Evolutionary conservation across 2,113 vertebrate species (phyloP).

Genomic region (Saccopteryx leptura): DNA sequence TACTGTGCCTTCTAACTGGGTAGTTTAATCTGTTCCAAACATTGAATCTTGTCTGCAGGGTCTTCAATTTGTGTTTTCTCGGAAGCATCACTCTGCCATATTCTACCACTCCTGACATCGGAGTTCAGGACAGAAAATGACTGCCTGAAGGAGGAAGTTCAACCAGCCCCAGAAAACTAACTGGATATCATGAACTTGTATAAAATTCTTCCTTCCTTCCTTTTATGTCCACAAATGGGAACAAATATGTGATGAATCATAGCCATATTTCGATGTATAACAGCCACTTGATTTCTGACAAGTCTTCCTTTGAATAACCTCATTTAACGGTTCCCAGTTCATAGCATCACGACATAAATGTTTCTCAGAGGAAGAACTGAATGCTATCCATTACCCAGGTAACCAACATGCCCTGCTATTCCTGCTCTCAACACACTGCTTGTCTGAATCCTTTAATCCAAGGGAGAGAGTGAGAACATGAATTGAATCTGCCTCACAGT

Average conservation of each 20-base stretch:
- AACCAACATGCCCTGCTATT: not conserved
- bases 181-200: accelerated
- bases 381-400: not conserved
- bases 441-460: not conserved
- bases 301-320: not conserved
- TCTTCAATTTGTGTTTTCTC: not conserved
- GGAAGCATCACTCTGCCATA: not conserved
- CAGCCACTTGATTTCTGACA: not conserved
- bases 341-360: not conserved
- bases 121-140: not conserved
- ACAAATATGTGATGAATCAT: not conserved
- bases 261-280: not conserved
- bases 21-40: not conserved
- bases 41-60: not conserved
- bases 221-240: not conserved
- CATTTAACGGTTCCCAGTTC: not conserved
- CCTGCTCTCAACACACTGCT: not conserved
- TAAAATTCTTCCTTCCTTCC: not conserved
- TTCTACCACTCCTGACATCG: not conserved
- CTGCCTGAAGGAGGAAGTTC: not conserved
- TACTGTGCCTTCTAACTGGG: not conserved
- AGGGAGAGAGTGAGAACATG: not conserved
- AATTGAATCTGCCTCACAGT: not conserved
- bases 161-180: not conserved
- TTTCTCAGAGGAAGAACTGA: not conserved